Base-by-base conservation (phyloP, 37 sponge, comb jelly and placozoan species). In the Beroe ovata region DNA sequence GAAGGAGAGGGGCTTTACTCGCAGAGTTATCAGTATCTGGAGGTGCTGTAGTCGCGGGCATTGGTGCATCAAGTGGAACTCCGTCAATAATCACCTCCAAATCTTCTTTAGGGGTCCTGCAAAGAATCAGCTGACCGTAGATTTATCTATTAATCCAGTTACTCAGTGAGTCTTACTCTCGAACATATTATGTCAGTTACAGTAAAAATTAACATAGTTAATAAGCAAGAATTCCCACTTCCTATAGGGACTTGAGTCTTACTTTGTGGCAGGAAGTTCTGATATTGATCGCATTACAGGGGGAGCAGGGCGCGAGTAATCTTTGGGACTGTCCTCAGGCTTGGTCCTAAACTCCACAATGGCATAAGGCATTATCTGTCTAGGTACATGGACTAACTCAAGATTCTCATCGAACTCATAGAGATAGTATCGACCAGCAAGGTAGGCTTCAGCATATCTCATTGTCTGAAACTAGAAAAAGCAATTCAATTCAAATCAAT, bases 81-180 rank as follows among this genome's bases (percentile, higher is more conserved):
- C 84, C 84, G 54, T 77, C 84, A 21, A 77, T 42, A 4, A 77
- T 77, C 8, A 42, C 84, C 21, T 77, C 84, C 84, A 77, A 54
- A 25, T 77, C 33, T 23, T 77, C 84, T 77, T 16, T 77, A 0
- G 42, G 42, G 28, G 84, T 42, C 84, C 84, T 39, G 84, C 0
- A 19, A 3, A n/a, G 54, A 54, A 11, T 16, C 84, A 77, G 26
- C 11, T 71, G n/a, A n/a, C n/a, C n/a, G n/a, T n/a, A n/a, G n/a
- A n/a, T n/a, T n/a, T n/a, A n/a, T n/a, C n/a, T n/a, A n/a, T n/a
- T n/a, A n/a, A n/a, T n/a, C n/a, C n/a, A n/a, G n/a, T n/a, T n/a
- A n/a, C n/a, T n/a, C n/a, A n/a, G n/a, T n/a, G n/a, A n/a, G n/a
- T n/a, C n/a, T n/a, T n/a, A n/a, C n/a, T n/a, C n/a, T n/a, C n/a